Evolutionary conservation across 2,888 invertebrate genomes (phyloP).

Genomic region (Cheilosia pagana): DNA sequence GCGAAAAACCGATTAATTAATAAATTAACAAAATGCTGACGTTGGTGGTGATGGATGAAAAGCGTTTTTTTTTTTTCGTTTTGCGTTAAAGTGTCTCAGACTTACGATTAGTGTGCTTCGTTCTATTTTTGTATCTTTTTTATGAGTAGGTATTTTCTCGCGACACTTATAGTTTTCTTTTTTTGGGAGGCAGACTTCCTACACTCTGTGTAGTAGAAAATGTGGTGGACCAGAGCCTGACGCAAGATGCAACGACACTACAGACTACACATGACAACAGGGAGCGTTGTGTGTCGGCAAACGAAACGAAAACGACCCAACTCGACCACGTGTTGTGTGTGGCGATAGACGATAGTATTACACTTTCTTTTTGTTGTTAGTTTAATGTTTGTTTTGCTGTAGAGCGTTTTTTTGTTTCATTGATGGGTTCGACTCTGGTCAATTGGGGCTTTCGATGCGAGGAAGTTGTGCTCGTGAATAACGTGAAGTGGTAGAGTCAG

Average conservation of each 20-base stretch:
- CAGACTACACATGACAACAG: conserved; percentile 22
- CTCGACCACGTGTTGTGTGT: conserved; percentile 60
- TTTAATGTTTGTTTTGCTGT: conserved; percentile 34
- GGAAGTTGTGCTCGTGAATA: neutral
- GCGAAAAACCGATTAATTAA: conserved; percentile 12
- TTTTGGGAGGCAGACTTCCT: conserved; percentile 17
- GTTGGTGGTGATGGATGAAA: neutral
- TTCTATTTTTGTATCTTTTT: conserved; percentile 61
- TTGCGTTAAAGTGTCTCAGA: conserved; percentile 31
- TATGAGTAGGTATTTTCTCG: conserved; percentile 17
- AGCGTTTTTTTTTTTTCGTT: conserved; percentile 26
- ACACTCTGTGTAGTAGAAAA: neutral
- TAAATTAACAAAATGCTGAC: conserved; percentile 12
- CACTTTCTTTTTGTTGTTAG: conserved; percentile 48
- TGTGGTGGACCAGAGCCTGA: conserved; percentile 18
- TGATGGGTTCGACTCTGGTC: conserved; percentile 42
- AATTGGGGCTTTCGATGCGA: conserved; percentile 11
- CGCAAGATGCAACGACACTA: conserved; percentile 7
- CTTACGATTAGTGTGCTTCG: conserved; percentile 33
- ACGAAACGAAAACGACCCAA: conserved; percentile 21
- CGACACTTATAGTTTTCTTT: conserved; percentile 32
- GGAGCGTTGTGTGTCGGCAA: conserved; percentile 16
- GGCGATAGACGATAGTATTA: conserved; percentile 40
- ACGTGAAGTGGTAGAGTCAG: neutral
- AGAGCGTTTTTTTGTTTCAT: conserved; percentile 54